Conservation (phyloP, 1,140 invertebrate species). For the Patella vulgata region DNA sequence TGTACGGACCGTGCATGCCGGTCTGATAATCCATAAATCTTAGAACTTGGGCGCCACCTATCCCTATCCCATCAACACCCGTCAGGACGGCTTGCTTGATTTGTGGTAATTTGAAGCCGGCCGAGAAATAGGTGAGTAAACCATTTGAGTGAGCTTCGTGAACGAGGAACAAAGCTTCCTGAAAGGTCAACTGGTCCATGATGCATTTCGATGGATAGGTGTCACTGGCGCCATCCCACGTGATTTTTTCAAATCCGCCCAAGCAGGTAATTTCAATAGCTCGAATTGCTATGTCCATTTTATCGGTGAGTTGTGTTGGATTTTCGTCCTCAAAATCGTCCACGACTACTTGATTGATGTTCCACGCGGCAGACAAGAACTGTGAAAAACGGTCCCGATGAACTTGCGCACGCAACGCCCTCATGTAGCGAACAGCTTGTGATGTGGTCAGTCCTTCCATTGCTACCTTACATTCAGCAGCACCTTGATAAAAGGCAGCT, state of each 20-base stretch:
- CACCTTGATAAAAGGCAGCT: constrained; percentile 27
- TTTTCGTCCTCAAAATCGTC: constrained; percentile 24
- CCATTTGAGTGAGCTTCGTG: constrained; percentile 23
- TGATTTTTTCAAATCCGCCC: constrained; percentile 29
- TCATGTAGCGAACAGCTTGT: constrained; percentile 27
- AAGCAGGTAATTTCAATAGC: constrained; percentile 31
- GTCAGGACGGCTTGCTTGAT: constrained; percentile 27
- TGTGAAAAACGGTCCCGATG: constrained; percentile 18
- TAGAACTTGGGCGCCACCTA: constrained; percentile 28
- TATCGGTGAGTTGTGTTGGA: constrained; percentile 3
- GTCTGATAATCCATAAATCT: constrained; percentile 12
- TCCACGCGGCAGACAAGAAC: constrained; percentile 27
- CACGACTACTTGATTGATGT: constrained; percentile 14
- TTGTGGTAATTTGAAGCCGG: constrained; percentile 22
- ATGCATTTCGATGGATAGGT: constrained; percentile 23
- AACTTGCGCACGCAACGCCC: constrained; percentile 17
- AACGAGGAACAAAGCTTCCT: constrained; percentile 18
- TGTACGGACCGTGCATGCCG: constrained; percentile 22
- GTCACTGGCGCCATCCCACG: constrained; percentile 13
- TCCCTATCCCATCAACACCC: constrained; percentile 27
- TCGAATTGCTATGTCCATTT: constrained; percentile 13
- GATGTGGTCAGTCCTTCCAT: constrained; percentile 28
- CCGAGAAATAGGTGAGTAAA: constrained; percentile 29
- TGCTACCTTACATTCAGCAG: constrained; percentile 24
- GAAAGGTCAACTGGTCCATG: constrained; percentile 20